phyloP scores from a whole-genome alignment of 2,797 vertebrate genomes.

The Sandelia bainsii region DNA sequence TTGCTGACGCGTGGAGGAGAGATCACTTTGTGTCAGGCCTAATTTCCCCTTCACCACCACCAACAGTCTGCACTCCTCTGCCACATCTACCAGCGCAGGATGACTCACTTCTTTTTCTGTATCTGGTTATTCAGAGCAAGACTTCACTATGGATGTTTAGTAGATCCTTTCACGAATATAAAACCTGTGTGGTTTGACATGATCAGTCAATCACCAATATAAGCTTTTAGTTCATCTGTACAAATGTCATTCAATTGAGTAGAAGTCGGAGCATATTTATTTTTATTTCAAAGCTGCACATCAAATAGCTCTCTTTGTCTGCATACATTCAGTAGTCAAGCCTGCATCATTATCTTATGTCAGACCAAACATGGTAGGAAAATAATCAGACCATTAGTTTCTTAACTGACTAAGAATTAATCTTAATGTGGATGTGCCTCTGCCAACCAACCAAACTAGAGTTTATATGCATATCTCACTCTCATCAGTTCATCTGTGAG shows the following conservation, averaged over 20 bases:
- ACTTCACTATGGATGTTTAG: conserved; percentile 1
- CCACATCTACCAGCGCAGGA: conserved; percentile 6
- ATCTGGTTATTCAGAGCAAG: conserved; percentile 20
- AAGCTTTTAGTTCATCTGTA: neutral
- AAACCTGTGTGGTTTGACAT: neutral
- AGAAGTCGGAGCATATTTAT: neutral
- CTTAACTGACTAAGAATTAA: neutral
- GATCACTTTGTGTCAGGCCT: conserved; percentile 56
- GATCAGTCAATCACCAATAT: neutral
- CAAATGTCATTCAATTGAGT: neutral
- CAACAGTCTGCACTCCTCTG: conserved; percentile 21
- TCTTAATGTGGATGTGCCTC: neutral
- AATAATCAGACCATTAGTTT: too few species aligned
- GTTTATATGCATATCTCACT: too few species aligned
- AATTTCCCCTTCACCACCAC: conserved; percentile 46
- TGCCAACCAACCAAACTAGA: too few species aligned
- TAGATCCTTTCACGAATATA: conserved; percentile 9
- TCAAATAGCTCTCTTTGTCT: neutral
- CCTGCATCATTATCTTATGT: neutral
- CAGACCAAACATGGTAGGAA: neutral
- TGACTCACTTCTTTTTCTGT: conserved; percentile 42
- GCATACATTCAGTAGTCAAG: neutral
- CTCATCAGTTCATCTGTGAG: too few species aligned
- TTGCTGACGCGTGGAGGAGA: conserved; percentile 44
- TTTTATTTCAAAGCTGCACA: neutral